Percentiles rank a stretch among this genome's conserved stretches.
Conservation (phyloP, 2,888 invertebrate genomes). For the Sialis lutaria region DNA sequence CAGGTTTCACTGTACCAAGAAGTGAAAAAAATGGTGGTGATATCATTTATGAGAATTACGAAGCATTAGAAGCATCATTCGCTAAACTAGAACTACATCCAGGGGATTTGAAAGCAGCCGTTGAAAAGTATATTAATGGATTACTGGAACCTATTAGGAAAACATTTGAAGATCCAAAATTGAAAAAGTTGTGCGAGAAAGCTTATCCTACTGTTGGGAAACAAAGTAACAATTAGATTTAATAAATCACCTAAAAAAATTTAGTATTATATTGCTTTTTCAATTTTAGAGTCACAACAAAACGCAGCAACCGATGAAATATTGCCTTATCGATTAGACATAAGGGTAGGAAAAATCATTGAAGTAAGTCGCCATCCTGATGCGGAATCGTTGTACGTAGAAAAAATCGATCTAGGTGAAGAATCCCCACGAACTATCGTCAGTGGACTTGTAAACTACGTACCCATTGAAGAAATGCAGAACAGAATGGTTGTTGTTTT, state of each 20-base stretch:
- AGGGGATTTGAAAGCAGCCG: conserved; percentile 77
- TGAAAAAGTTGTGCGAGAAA: conserved; percentile 58
- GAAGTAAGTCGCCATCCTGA: conserved; percentile 77
- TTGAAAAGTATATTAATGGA: conserved; percentile 69
- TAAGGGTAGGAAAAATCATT: conserved; percentile 73
- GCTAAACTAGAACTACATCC: conserved; percentile 75
- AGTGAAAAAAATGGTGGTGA: conserved; percentile 66
- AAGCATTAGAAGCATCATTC: conserved; percentile 67
- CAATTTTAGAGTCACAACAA: neutral
- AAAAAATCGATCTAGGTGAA: conserved; percentile 82
- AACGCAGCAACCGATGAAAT: conserved; percentile 35
- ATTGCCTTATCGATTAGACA: conserved; percentile 61
- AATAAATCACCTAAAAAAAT: neutral
- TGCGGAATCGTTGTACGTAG: conserved; percentile 82
- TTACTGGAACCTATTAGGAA: conserved; percentile 79
- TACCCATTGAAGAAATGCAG: conserved; percentile 79
- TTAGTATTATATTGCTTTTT: neutral
- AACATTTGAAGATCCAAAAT: conserved; percentile 59
- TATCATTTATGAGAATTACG: conserved; percentile 48
- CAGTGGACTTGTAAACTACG: conserved; percentile 84
- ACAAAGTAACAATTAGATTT: conserved; percentile 24
- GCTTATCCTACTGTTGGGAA: conserved; percentile 73
- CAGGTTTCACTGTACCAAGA: conserved; percentile 51
- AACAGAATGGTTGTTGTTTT: conserved; percentile 80
- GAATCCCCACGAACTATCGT: conserved; percentile 48